phyloP scores from a whole-genome alignment of 2,888 invertebrate species.

The Mactromeris polynyma region DNA sequence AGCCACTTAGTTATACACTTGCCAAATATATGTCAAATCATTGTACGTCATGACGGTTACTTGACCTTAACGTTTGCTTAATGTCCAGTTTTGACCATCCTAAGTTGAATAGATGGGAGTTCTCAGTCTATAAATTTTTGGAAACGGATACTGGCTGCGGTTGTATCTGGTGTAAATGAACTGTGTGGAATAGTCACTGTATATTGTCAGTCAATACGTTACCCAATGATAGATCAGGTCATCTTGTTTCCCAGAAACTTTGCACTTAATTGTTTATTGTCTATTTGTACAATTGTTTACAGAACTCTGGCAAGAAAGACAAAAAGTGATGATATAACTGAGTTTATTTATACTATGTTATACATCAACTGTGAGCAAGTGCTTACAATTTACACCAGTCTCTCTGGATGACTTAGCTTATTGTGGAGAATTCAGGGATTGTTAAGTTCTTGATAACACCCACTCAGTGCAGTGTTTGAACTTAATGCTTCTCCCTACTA shows the following conservation, averaged over 20 bases:
- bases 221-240: not conserved
- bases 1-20: not conserved
- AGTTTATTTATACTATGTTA: too few species aligned
- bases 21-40: slow-evolving; percentile 10
- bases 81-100: slow-evolving; percentile 21
- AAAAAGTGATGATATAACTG: too few species aligned
- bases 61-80: slow-evolving; percentile 9
- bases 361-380: too few species aligned
- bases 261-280: too few species aligned
- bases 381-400: too few species aligned
- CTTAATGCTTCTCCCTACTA: too few species aligned
- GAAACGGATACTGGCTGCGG: not conserved
- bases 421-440: too few species aligned
- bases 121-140: not conserved
- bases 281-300: too few species aligned
- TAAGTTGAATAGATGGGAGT: not conserved
- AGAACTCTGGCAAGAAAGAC: too few species aligned
- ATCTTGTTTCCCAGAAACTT: not conserved
- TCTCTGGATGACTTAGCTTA: too few species aligned
- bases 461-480: too few species aligned
- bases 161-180: not conserved
- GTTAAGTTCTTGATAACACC: too few species aligned
- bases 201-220: not conserved
- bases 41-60: not conserved
- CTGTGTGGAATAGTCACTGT: not conserved